phyloP scores from a whole-genome alignment of 92 coral and sea anemone genomes.

The Zoanthus sansibaricus region DNA sequence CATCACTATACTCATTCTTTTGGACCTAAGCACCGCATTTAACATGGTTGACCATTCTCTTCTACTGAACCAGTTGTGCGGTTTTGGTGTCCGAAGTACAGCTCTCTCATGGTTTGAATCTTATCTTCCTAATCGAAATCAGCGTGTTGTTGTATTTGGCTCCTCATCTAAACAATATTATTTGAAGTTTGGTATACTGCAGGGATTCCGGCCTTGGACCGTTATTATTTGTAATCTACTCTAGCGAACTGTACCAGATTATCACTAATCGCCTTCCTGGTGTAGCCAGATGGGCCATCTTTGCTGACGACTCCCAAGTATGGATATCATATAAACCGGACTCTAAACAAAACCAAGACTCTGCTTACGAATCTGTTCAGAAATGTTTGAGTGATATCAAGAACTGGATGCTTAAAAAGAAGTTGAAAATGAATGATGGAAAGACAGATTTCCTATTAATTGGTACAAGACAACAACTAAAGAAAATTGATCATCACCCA shows the following conservation, averaged over 20 bases:
- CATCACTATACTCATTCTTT: too few species aligned
- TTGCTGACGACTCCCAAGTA: not conserved
- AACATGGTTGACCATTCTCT: not conserved
- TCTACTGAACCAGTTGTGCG: not conserved
- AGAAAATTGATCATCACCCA: not conserved
- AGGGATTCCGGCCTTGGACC: not conserved
- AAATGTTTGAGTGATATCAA: too few species aligned
- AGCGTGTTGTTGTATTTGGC: not conserved
- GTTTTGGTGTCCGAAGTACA: not conserved
- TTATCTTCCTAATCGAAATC: not conserved
- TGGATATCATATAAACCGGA: not conserved
- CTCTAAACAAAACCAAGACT: slow-evolving; percentile 7
- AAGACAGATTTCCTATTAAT: too few species aligned
- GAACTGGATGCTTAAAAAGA: not conserved
- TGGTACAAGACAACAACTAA: too few species aligned
- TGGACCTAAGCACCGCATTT: too few species aligned
- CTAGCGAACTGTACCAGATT: too few species aligned
- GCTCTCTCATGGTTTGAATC: not conserved
- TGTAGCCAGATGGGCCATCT: too few species aligned
- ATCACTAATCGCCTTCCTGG: too few species aligned
- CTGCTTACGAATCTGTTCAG: slow-evolving; percentile 11
- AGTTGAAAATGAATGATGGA: not conserved
- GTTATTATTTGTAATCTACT: too few species aligned
- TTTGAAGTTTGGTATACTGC: not conserved
- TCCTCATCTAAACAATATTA: not conserved